A percentile compares a stretch with the other conserved stretches of the same genome.
These are phyloP conservation scores for Drosophila ohnishii DNA, from an alignment of 1,140 invertebrate genomes.

Conservation along the genomic window DNA sequence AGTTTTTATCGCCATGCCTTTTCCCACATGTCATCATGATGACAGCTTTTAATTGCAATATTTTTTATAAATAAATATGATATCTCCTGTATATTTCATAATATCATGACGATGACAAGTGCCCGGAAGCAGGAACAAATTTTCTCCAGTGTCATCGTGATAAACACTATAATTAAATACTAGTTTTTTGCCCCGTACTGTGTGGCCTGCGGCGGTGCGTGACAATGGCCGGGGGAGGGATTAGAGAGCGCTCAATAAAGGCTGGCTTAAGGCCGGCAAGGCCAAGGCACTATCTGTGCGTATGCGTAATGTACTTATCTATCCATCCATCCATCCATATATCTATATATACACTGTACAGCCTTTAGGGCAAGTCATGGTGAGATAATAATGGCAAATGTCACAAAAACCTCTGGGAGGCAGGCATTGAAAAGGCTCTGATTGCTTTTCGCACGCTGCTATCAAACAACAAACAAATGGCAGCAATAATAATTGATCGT, in stretches of 20 bases:
- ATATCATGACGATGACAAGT: background rate
- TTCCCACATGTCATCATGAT: background rate
- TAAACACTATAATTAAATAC: constrained; percentile 3
- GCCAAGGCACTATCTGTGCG: constrained; percentile 28
- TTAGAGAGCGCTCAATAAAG: constrained; percentile 36
- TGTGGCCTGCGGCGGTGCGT: constrained; percentile 11
- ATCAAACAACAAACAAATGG: constrained; percentile 33
- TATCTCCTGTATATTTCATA: background rate
- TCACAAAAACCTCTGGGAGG: constrained; percentile 14
- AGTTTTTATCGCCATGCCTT: background rate
- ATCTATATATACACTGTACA: background rate
- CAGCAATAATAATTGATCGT: constrained; percentile 51
- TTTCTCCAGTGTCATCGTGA: background rate
- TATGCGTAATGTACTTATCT: constrained; percentile 41
- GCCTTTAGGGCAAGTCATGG: constrained; percentile 29
- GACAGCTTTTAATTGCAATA: background rate
- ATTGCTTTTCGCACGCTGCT: constrained; percentile 36
- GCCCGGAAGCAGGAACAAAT: background rate
- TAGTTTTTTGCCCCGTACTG: constrained; percentile 8
- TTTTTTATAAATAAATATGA: background rate
- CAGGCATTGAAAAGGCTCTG: constrained; percentile 28
- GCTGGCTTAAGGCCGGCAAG: constrained; percentile 32
- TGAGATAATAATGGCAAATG: constrained; percentile 49
- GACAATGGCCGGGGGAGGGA: constrained; percentile 32
- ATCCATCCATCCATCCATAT: background rate